These are phyloP conservation scores for Neoaliturus tenellus DNA, from an alignment of 2,888 invertebrate genomes.

Conservation along the genomic window DNA sequence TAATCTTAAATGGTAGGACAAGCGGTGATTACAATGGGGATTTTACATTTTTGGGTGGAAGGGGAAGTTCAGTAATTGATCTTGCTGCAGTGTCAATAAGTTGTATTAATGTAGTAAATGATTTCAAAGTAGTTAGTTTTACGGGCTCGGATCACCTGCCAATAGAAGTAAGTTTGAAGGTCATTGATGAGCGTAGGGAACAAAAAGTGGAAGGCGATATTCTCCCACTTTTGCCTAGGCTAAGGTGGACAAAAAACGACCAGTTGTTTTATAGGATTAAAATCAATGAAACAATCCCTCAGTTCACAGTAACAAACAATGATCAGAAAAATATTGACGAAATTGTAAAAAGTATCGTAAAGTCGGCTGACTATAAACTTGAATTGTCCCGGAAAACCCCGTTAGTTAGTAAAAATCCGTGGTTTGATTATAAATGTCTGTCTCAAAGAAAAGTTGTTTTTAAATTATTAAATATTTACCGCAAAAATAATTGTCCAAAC, in stretches of 20 bases:
- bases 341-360: not conserved
- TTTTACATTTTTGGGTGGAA: slow-evolving; percentile 50
- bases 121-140: not conserved
- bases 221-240: not conserved
- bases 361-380: not conserved
- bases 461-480: slow-evolving; percentile 3
- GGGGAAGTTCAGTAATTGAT: slow-evolving; percentile 57
- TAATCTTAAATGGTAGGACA: slow-evolving; percentile 58
- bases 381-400: not conserved
- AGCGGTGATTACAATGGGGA: slow-evolving; percentile 54
- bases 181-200: not conserved
- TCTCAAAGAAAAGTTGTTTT: not conserved
- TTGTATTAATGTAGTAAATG: slow-evolving; percentile 4
- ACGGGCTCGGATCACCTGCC: not conserved
- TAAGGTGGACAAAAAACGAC: not conserved
- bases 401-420: not conserved
- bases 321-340: not conserved
- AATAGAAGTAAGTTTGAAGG: not conserved
- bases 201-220: not conserved
- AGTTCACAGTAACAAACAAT: not conserved
- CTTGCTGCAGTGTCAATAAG: slow-evolving; percentile 25
- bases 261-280: not conserved
- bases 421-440: not conserved
- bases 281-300: not conserved
- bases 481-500: not conserved